These are phyloP conservation scores for Drosophila mimetica DNA, from an alignment of 2,888 invertebrate species.

Conservation along the genomic window DNA sequence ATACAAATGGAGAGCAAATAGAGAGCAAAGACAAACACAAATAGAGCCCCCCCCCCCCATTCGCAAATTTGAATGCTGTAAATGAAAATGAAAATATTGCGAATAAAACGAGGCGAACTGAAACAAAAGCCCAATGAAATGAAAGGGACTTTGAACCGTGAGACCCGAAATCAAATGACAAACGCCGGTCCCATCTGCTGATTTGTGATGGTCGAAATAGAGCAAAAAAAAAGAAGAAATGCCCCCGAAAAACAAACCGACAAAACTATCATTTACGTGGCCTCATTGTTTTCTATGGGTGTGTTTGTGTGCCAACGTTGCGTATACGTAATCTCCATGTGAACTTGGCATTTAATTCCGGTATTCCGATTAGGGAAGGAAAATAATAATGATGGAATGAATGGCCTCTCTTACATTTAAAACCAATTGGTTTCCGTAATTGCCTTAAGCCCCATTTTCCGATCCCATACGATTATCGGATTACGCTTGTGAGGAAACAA, in stretches of 20 bases:
- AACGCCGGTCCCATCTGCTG: conserved; percentile 28
- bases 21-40: conserved; percentile 14
- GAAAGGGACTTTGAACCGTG: conserved; percentile 25
- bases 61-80: conserved; percentile 32
- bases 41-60: conserved; percentile 1
- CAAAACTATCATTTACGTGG: conserved; percentile 16
- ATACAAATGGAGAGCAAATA: conserved; percentile 13
- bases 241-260: conserved; percentile 6
- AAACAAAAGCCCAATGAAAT: conserved; percentile 13
- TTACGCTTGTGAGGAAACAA: conserved; percentile 30
- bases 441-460: conserved; percentile 7
- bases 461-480: conserved; percentile 22
- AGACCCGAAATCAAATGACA: conserved; percentile 29
- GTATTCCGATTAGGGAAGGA: conserved; percentile 8
- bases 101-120: conserved; percentile 24
- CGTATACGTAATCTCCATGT: conserved; percentile 45
- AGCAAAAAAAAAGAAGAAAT: conserved; percentile 6
- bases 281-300: conserved; percentile 40
- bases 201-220: conserved; percentile 37
- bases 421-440: conserved; percentile 29
- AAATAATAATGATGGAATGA: conserved; percentile 4
- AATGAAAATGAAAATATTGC: conserved; percentile 44
- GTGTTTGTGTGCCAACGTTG: conserved; percentile 19
- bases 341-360: conserved; percentile 36
- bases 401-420: conserved; percentile 17